Evolutionary conservation across 2,113 vertebrate species (phyloP).

Genomic region (Nothocercus nigrocapillus): DNA sequence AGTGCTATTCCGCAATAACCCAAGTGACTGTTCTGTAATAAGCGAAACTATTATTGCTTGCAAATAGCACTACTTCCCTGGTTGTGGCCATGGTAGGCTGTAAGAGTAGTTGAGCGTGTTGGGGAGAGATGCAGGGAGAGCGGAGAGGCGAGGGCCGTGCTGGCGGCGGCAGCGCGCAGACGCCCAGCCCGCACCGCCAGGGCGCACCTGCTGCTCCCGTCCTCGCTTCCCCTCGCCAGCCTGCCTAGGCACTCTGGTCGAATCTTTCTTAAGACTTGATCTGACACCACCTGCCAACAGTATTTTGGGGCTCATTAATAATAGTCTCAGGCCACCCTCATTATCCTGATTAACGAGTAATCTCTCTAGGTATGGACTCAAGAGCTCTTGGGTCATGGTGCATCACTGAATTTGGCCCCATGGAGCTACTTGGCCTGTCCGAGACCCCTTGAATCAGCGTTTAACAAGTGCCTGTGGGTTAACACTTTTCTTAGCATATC

Average conservation of each 20-base stretch:
- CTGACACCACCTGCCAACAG: neutral
- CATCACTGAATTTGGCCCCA: neutral
- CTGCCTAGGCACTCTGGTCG: neutral
- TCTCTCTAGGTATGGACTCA: neutral
- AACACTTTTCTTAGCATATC: neutral
- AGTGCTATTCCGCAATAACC: neutral
- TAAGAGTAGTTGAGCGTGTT: neutral
- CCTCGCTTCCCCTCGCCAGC: neutral
- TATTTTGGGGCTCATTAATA: neutral
- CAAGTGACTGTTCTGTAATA: neutral
- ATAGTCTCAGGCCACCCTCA: neutral
- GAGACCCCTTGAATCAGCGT: neutral
- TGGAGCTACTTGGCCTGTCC: neutral
- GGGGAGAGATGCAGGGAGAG: neutral
- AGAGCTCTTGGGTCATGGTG: neutral
- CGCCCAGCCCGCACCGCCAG: neutral
- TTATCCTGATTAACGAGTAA: neutral
- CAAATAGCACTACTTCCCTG: neutral
- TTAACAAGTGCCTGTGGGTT: neutral
- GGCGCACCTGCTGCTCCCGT: neutral
- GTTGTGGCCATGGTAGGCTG: neutral
- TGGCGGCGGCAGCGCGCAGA: neutral
- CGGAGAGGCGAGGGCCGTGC: neutral
- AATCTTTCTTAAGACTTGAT: neutral
- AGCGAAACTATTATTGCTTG: neutral